Evolutionary conservation across 1,140 invertebrate genomes (phyloP).

Genomic region (Helicoverpa zea): DNA sequence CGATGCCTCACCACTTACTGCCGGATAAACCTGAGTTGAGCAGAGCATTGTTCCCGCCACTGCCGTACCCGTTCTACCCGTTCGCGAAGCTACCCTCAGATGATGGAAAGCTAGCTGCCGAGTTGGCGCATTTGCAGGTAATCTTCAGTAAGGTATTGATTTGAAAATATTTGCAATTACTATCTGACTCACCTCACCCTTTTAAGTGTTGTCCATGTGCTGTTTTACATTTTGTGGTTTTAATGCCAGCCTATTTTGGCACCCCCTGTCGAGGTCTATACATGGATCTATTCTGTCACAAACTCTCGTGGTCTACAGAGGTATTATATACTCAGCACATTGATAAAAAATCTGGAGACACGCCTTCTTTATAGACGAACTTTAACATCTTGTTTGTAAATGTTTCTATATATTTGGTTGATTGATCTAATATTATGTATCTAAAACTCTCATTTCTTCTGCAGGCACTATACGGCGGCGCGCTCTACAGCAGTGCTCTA

Average conservation of each 20-base stretch:
- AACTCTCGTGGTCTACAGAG: too few species aligned
- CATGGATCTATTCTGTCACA: too few species aligned
- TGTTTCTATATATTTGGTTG: too few species aligned
- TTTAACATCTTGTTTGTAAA: too few species aligned
- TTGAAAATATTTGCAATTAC: not conserved
- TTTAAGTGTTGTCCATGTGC: too few species aligned
- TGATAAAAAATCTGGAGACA: too few species aligned
- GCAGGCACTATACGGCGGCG: conserved; percentile 84
- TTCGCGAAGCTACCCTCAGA: conserved; percentile 89
- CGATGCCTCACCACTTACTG: conserved; percentile 86
- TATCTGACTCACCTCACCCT: not conserved
- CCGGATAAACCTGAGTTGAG: conserved; percentile 90
- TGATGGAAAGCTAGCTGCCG: conserved; percentile 88
- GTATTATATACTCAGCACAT: too few species aligned
- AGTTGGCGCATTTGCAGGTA: conserved; percentile 88
- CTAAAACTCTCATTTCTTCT: conserved; percentile 52
- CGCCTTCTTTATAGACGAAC: too few species aligned
- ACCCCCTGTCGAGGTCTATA: too few species aligned
- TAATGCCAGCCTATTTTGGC: too few species aligned
- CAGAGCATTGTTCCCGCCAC: conserved; percentile 89
- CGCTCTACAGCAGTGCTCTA: conserved; percentile 86
- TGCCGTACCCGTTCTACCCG: conserved; percentile 91
- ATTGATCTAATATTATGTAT: too few species aligned
- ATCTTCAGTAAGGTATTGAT: conserved; percentile 32
- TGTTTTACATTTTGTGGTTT: too few species aligned